Evolutionary conservation across 2,797 vertebrate species (phyloP), one percentile per base, ranked within the genome.

Genomic region (Etheostoma perlongum): DNA sequence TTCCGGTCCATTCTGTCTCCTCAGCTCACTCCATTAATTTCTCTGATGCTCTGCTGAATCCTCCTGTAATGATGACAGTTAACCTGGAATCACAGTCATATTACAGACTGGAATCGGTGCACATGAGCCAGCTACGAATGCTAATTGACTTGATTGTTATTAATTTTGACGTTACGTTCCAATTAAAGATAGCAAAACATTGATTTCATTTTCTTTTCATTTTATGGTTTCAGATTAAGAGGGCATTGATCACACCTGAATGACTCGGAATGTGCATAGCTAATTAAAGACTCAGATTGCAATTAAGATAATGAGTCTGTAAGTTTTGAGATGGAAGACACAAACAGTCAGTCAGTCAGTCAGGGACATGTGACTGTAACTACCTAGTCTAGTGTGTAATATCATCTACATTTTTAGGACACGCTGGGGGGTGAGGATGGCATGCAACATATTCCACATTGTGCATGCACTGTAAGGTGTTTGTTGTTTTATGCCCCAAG

Each of bases 111-210:
- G 78, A 90, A 88, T 89, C 86, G n/a, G 78, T 30, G 82, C 83
- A 76, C 81, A 84, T 88, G 84, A 76, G 74, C 76, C 67, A 15
- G 78, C 74, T 33, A 54, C 36, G 19, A 23, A 87, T 82, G 87
- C 89, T 93, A 92, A 94, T 93, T 89, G 90, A 85, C 90, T 91
- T 89, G 88, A 93, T 91, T 91, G 89, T 92, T 92, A 94, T 93
- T 94, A 86, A 92, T 93, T 94, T 87, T 91, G 91, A 93, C 92
- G 83, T 94, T 89, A 90, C 81, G 66, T 90, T 94, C 93, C 91
- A 93, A 93, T 92, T 94, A 92, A 89, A 93, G 89, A 93, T 88
- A 87, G 86, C 81, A 93, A 93, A 94, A 93, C 86, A 92, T 66
- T 89, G 91, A 94, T 93, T 92, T 92, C 81, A 92, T 91, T 93